Percentiles rank a stretch among this genome's conserved stretches.
These are phyloP conservation scores for Brenthis hecate DNA, from an alignment of 2,888 invertebrate species.

Conservation along the genomic window DNA sequence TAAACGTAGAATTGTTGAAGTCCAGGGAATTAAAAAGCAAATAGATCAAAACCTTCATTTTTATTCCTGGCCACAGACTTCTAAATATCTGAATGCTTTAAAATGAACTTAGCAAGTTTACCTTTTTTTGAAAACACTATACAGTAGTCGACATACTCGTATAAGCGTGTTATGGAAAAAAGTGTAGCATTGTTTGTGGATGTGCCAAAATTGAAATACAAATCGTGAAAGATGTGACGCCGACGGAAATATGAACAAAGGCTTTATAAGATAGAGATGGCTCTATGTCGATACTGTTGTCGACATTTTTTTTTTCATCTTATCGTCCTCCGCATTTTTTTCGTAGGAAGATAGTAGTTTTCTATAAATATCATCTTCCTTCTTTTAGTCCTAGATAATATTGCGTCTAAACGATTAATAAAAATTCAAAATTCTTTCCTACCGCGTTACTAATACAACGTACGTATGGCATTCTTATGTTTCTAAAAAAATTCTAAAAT, in stretches of 20 bases:
- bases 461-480: no score
- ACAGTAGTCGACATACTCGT: background rate
- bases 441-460: no score
- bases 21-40: background rate
- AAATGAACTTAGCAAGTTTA: constrained; percentile 10
- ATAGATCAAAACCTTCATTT: background rate
- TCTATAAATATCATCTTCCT: no score
- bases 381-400: background rate
- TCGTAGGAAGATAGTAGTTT: no score
- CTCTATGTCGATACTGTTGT: background rate
- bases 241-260: constrained; percentile 34
- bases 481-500: no score
- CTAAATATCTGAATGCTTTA: constrained; percentile 8
- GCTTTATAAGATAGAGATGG: constrained; percentile 16
- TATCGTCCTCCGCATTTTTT: no score
- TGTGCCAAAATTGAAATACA: constrained; percentile 28
- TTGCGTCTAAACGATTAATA: no score
- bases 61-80: background rate
- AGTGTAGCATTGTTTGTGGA: constrained; percentile 21
- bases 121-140: background rate
- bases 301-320: background rate
- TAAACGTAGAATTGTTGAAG: no score
- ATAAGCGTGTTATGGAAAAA: constrained; percentile 8
- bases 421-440: no score
- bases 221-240: constrained; percentile 25